Evolutionary conservation across 2,888 invertebrate genomes (phyloP).

Genomic region (Conus canariensis): DNA sequence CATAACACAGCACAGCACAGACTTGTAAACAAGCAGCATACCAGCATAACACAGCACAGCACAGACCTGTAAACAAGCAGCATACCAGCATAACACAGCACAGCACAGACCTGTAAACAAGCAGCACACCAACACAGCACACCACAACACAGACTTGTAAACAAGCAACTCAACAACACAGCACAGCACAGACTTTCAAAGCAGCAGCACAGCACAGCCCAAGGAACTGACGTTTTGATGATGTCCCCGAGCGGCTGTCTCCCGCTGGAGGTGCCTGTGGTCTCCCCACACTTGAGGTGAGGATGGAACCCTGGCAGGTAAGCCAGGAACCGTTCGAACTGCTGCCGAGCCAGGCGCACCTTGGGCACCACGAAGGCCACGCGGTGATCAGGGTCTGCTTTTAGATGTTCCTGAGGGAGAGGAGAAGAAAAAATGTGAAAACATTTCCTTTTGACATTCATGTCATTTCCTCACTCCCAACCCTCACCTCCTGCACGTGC

Average conservation of each 20-base stretch:
- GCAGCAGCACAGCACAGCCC: too few species aligned
- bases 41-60: too few species aligned
- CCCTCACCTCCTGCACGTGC: neutral
- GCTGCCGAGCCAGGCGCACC: conserved; percentile 35
- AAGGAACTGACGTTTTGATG: neutral
- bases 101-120: neutral
- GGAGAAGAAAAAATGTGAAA: neutral
- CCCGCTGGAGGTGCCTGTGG: neutral
- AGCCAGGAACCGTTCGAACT: conserved; percentile 25
- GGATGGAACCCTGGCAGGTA: conserved; percentile 33
- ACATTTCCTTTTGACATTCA: neutral
- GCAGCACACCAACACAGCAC: neutral
- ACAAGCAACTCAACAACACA: neutral
- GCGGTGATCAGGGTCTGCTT: neutral
- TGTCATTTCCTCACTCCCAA: neutral
- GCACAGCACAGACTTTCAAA: too few species aligned
- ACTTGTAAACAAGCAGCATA: too few species aligned
- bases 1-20: too few species aligned
- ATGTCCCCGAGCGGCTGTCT: neutral
- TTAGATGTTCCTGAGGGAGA: conserved; percentile 22
- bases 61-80: too few species aligned
- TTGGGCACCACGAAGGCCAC: conserved; percentile 39
- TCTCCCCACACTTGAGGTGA: conserved; percentile 31
- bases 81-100: too few species aligned
- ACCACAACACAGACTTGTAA: neutral